Evolutionary conservation across 2,797 vertebrate genomes (phyloP), one percentile per base, ranked within the genome.

Genomic region (Pipistrellus nathusii): DNA sequence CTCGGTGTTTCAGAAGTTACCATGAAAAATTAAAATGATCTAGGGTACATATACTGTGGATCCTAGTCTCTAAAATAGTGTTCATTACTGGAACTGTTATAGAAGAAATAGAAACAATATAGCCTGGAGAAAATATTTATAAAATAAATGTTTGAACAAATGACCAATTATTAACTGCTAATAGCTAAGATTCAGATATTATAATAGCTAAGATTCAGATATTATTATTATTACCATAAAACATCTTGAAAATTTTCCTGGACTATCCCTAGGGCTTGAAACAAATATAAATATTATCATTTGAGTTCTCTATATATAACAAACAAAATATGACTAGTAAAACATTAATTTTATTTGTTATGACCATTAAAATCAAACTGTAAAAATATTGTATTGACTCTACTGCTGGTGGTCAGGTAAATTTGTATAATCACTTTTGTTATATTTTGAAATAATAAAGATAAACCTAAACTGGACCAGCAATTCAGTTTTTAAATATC

Each of bases 21-120:
- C 72, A 80, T 72, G 46, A 86, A 96, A 92, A 83, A 68, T 14
- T 62, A 71, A 83, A 83, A 55, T 62, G 71, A 83, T 48, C 17
- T 46, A 69, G 20, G 20, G 9, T 55, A 66, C 25, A 44, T 78
- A 48, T 66, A 75, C 30, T 6, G 4, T 78, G 10, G 81, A 38
- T 77, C 62, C 17, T 10, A 78, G 17, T 38, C 13, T 51, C 62
- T 44, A 78, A 35, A 76, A 66, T 59, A 69, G 27, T 59, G 15
- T 90, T 51, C 95, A 51, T 82, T 80, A n/a, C 13, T 59, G 14
- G 10, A 27, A 68, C 27, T 73, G 8, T 68, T 75, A 53, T 10
- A 13, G 55, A 85, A 55, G 11, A 87, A 92, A 59, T 62, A 76
- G 27, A 76, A 75, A 72, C 44, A 6, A 86, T 8, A 68, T 4